Base-by-base conservation (phyloP, 2,797 vertebrate genomes). In the Sebastes iracundus region DNA sequence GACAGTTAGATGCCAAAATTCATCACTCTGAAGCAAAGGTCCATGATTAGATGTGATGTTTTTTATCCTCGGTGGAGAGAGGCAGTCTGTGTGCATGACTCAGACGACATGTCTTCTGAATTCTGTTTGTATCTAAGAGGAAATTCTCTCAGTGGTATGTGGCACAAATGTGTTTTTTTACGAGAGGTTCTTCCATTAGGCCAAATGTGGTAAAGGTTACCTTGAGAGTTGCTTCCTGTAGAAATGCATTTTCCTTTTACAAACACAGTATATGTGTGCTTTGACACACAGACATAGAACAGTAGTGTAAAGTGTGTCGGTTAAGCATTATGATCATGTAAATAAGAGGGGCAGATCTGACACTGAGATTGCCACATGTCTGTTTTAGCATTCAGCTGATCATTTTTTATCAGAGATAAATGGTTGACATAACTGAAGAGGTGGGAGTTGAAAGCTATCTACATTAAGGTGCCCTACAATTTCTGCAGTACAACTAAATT, bases 401-500 rank as follows among this genome's bases (percentile, higher is more conserved):
- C 1, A 3, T 49, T 38, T 56, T 2, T 5, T 35, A 18, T 30
- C 22, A 18, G n/a, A 49, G 63, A 60, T 60, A 23, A 46, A 68
- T 20, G 13, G 46, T 28, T 27, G 42, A 49, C 11, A 62, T 62
- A 52, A 49, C 58, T 32, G 33, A 80, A 27, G 35, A 74, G 9
- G 49, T 33, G 35, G 67, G 60, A 65, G 83, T 33, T 79, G 27
- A 75, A 68, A 53, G n/a, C 49, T 22, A 53, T 72, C 12, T 9
- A 5, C 49, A 13, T 33, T 14, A 10, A 55, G 14, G 8, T 75
- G n/a, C 76, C 38, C 70, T 49, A 18, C 62, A 73, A n/a, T 81
- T 85, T 84, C 52, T 35, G 25, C 46, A 11, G 5, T 61, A 68
- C 27, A 35, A 62, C 14, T 65, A 65, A 85, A 90, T 69, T 73